phyloP scores from a whole-genome alignment of 2,113 vertebrate species.

The Anguilla rostrata region DNA sequence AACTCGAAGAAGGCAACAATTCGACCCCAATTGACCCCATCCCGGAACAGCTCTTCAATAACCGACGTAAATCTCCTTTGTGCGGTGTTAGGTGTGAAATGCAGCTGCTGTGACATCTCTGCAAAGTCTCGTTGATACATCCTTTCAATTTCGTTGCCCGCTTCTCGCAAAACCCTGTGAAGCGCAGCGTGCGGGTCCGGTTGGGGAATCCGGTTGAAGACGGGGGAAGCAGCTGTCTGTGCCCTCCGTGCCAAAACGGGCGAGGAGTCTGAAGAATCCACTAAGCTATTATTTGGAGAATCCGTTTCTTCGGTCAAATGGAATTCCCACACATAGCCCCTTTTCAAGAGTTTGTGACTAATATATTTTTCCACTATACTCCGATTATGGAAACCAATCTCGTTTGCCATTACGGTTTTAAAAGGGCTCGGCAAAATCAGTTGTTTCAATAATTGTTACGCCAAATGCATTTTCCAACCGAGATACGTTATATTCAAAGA shows the following conservation, averaged over 20 bases:
- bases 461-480: conserved; percentile 20
- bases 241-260: conserved; percentile 62
- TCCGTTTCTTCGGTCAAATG: conserved; percentile 46
- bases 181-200: conserved; percentile 66
- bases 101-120: conserved; percentile 91
- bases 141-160: conserved; percentile 87
- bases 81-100: conserved; percentile 84
- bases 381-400: conserved; percentile 53
- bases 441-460: conserved; percentile 2
- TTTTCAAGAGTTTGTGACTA: conserved; percentile 71
- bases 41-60: conserved; percentile 95
- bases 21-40: conserved; percentile 96
- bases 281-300: conserved; percentile 53
- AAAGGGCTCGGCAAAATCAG: conserved; percentile 48
- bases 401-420: conserved; percentile 65
- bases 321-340: conserved; percentile 61
- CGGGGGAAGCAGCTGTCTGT: conserved; percentile 48
- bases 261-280: conserved; percentile 45
- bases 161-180: conserved; percentile 84
- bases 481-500: neutral
- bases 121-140: conserved; percentile 89
- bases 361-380: conserved; percentile 72
- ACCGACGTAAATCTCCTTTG: conserved; percentile 86
- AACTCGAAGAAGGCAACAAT: conserved; percentile 99
- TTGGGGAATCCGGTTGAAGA: conserved; percentile 39